Evolutionary conservation across 2,888 invertebrate species (phyloP), one percentile per base, ranked within the genome.

Genomic region (Eledone cirrhosa): DNA sequence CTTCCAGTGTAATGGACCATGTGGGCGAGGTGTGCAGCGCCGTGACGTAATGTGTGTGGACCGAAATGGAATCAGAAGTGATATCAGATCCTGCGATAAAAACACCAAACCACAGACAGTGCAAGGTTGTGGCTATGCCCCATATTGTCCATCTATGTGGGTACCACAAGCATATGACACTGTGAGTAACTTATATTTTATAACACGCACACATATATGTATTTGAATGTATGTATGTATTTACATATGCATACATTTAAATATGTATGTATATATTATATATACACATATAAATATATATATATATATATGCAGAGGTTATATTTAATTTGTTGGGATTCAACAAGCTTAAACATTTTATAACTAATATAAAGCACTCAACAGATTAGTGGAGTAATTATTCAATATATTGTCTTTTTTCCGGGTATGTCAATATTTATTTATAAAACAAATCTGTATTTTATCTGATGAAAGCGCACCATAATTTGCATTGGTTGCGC

Each of bases 51-150:
- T 76, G 24, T 76, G 76, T 22, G 29, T 48, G 14, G 48, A 27
- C 27, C 47, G 48, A n/a, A 48, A 76, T n/a, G 76, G 76, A 48
- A 76, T 47, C 3, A 33, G 48, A 11, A 48, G 29, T 1, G 76
- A 76, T 8, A 48, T 48, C 24, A 47, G 76, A 19, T 76, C 41
- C 76, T 76, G 76, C 22, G 76, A 76, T 48, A 76, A 76, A 76
- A 76, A 76, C 29, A 76, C 76, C 27, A n/a, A 47, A 16, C 76
- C 76, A 8, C 48, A 47, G 1, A 76, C 76, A 2, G 48, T 76
- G 0, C 76, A 76, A 48, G 48, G 47, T 24, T 76, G 76, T 48
- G 76, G 76, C 13, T n/a, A n/a, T n/a, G 72, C 72, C 16, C 47
- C 76, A 33, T 47, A 76, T 2, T 76, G 76, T 76, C 14, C 48